Evolutionary conservation across 2,113 vertebrate genomes (phyloP), one percentile per base, ranked within the genome.

Genomic region (Pimephales promelas): DNA sequence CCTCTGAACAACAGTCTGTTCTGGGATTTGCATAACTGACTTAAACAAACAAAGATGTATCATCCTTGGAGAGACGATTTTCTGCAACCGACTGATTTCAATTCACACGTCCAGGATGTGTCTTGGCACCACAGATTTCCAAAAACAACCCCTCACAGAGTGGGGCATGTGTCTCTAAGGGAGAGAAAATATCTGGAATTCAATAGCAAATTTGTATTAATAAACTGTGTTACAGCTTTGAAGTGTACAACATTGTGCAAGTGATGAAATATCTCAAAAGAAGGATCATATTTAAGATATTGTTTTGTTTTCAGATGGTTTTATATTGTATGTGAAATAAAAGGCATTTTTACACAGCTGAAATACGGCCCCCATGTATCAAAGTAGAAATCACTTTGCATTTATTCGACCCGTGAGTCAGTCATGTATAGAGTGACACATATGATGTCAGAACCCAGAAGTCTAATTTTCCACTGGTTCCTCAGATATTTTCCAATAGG

Each of bases 21-120:
- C 1, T 64, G 18, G 9, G n/a, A 47, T 49, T 52, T 66, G 47
- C 16, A 28, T 56, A 56, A 45, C 54, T 11, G 24, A 79, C 61
- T 66, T 79, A 66, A 64, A 49, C 24, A 66, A 79, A 79, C 59
- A 49, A 79, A 79, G 59, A 79, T 79, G 57, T n/a, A 79, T 28
- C 59, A 64, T 49, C 40, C 28, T 10, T n/a, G 16, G 43, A 66
- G 77, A 79, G 24, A 66, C 34, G 59, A 66, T 34, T 43, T 66
- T 31, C 77, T 64, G 57, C 8, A 31, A 49, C 18, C 6, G 10
- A 66, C 10, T 47, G 2, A 31, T 49, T 31, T 47, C 10, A 3
- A n/a, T 40, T 34, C 54, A 59, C 3, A 59, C 22, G 34, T 10
- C 4, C 40, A 62, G 43, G n/a, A 66, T 13, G 40, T 62, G 36